phyloP scores from a whole-genome alignment of 1,140 invertebrate genomes.

The Brachionus asplanchnoidis region DNA sequence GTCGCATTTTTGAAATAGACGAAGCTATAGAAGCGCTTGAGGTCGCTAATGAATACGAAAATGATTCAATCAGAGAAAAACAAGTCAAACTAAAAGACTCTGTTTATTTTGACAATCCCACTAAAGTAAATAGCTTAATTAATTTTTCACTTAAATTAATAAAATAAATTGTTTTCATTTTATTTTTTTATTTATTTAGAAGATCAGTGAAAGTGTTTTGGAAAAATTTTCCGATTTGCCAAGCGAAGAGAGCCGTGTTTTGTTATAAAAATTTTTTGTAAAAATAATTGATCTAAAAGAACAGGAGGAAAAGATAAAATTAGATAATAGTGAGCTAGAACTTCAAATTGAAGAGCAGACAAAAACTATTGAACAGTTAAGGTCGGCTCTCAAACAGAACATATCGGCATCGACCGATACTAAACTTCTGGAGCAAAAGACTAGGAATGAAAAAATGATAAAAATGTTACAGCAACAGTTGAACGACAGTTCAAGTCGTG shows the following conservation, averaged over 20 bases:
- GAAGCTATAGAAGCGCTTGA: constrained; percentile 87
- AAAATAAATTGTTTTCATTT: not conserved
- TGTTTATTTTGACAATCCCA: constrained; percentile 44
- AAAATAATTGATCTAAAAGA: constrained; percentile 76
- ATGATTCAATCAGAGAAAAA: constrained; percentile 76
- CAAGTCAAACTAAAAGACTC: constrained; percentile 65
- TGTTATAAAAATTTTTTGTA: constrained; percentile 79
- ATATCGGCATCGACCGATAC: constrained; percentile 51
- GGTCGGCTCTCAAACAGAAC: constrained; percentile 50
- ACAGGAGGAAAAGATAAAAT: constrained; percentile 65
- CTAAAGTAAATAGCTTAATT: not conserved
- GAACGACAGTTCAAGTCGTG: constrained; percentile 46
- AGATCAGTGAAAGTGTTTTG: constrained; percentile 58
- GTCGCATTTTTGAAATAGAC: constrained; percentile 71
- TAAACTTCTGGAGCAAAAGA: constrained; percentile 54
- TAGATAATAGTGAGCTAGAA: constrained; percentile 65
- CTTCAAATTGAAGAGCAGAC: constrained; percentile 59
- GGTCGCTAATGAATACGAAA: constrained; percentile 85
- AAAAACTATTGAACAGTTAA: constrained; percentile 54
- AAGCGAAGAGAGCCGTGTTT: constrained; percentile 68
- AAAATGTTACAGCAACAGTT: constrained; percentile 55
- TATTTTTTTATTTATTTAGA: not conserved
- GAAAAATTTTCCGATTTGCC: constrained; percentile 65
- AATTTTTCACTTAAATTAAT: too few relatives aligned
- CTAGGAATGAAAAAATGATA: constrained; percentile 57